phyloP scores from a whole-genome alignment of 2,113 vertebrate species.

The Otus sunia region DNA sequence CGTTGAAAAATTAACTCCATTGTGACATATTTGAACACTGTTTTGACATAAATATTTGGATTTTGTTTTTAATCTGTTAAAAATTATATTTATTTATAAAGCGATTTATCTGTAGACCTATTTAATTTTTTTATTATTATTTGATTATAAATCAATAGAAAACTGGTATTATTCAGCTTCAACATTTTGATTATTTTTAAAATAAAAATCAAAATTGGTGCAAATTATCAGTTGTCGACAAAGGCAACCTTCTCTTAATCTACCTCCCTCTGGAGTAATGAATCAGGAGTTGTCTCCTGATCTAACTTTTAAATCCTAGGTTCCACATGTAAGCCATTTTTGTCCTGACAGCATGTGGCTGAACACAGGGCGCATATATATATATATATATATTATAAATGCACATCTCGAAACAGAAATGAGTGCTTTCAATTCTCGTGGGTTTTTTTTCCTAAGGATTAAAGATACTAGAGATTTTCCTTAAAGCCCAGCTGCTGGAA shows the following conservation, averaged over 20 bases:
- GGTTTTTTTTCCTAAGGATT: not conserved
- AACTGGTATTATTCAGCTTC: not conserved
- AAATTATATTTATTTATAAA: not conserved
- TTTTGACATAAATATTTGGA: not conserved
- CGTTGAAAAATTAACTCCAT: not conserved
- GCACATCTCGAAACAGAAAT: not conserved
- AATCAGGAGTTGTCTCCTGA: not conserved
- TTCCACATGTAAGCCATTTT: not conserved
- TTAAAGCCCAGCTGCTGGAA: not conserved
- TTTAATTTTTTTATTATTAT: not conserved
- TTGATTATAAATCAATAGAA: not conserved
- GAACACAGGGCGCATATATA: not conserved
- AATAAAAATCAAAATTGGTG: not conserved
- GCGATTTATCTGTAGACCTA: not conserved
- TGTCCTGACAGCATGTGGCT: not conserved
- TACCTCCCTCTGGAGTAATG: not conserved
- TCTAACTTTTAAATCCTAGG: not conserved
- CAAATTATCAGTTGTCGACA: not conserved
- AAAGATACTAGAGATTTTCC: not conserved
- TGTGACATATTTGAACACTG: not conserved
- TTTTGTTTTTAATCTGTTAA: not conserved
- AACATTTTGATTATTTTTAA: not conserved
- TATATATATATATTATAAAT: not conserved
- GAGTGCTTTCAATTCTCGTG: not conserved
- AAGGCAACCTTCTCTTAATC: not conserved